phyloP scores from a whole-genome alignment of 92 coral and sea anemone species.

The Muricea muricata region DNA sequence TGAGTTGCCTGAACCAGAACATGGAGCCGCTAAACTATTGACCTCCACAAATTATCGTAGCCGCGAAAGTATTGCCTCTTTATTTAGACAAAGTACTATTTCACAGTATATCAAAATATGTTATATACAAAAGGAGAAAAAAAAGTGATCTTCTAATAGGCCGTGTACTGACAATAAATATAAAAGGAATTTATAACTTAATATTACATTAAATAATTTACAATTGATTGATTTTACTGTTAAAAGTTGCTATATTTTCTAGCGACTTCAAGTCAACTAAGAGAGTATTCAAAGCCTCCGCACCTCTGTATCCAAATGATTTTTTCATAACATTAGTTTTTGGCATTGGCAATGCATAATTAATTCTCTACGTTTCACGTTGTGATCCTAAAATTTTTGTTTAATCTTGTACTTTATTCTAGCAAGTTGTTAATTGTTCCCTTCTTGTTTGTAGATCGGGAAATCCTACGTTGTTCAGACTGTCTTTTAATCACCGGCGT shows the following conservation, averaged over 20 bases:
- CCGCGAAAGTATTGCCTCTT: too few relatives aligned
- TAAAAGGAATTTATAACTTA: neutral
- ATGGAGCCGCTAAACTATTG: too few relatives aligned
- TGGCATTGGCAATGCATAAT: neutral
- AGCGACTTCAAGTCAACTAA: neutral
- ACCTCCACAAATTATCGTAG: too few relatives aligned
- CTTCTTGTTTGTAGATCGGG: neutral
- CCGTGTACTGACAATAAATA: neutral
- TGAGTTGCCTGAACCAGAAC: too few relatives aligned
- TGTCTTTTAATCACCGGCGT: neutral
- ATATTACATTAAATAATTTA: too few relatives aligned
- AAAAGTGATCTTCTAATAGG: neutral
- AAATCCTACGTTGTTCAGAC: neutral
- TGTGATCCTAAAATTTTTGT: neutral
- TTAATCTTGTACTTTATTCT: constrained; percentile 4
- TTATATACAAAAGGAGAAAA: neutral
- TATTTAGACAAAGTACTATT: neutral
- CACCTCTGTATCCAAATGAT: constrained; percentile 11
- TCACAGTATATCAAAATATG: neutral
- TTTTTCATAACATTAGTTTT: neutral
- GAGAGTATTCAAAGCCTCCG: neutral
- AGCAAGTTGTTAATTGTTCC: neutral
- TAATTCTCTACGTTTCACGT: neutral
- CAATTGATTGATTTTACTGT: neutral
- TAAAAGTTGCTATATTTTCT: neutral